Conservation (phyloP, 64 coral and sea anemone genomes). For the Platygyra sinensis region DNA sequence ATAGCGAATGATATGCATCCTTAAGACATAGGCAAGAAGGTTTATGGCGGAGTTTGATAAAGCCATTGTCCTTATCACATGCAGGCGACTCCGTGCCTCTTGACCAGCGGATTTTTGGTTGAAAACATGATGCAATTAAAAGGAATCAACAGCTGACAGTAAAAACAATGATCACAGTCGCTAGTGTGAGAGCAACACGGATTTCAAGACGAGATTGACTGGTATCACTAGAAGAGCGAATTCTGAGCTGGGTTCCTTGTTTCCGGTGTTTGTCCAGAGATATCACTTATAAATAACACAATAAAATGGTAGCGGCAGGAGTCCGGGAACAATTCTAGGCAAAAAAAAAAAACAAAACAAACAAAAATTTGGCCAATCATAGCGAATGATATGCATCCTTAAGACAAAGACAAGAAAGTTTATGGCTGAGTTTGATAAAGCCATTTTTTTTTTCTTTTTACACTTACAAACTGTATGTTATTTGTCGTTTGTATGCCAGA, state of each 20-base stretch:
- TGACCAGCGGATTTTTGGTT: neutral
- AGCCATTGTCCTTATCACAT: neutral
- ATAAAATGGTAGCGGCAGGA: neutral
- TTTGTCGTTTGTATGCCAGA: no score
- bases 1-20: neutral
- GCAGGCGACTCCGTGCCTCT: neutral
- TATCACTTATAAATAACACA: neutral
- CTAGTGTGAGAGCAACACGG: neutral
- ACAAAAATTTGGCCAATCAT: neutral
- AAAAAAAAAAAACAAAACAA: no score
- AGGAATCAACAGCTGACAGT: neutral
- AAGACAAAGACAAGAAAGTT: neutral
- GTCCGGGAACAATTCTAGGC: neutral
- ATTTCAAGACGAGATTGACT: neutral
- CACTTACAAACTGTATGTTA: no score
- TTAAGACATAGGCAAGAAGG: neutral
- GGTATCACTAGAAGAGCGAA: neutral
- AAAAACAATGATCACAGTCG: neutral
- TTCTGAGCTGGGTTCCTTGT: neutral
- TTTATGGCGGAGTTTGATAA: slow-evolving; percentile 5
- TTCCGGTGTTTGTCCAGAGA: neutral
- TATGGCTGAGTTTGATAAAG: neutral
- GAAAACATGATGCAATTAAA: neutral
- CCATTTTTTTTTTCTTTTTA: no score
- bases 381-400: neutral